Base-by-base conservation (phyloP, 2,113 vertebrate genomes). In the Ochotona princeps region DNA sequence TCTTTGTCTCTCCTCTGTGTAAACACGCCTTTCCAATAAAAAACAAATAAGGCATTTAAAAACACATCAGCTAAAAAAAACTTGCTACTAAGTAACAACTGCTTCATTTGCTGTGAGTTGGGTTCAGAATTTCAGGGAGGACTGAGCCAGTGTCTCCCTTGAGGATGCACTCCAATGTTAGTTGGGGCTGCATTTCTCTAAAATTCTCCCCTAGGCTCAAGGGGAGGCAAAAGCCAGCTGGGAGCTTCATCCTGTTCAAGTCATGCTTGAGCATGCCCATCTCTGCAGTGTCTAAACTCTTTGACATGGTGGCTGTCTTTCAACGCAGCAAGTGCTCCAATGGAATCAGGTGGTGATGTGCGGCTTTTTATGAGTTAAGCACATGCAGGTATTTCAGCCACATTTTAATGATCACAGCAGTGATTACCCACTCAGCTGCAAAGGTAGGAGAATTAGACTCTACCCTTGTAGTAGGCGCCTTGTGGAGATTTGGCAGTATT, bases 71-170 rank as follows among this genome's bases (percentile, higher is more conserved):
- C 38, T 44, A 44, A 44, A 44, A 44, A 21, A 32, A 8, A 89
- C 54, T 72, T 63, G 35, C 57, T 44, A 65, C 26, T 80, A 70
- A 87, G 67, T n/a, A 44, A 88, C 0, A 30, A 18, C 17, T 2
- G 14, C 38, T 66, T 54, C 54, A 69, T 69, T 57, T 83, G 17
- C 66, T 30, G 32, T 5, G 3, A 47, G 44, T 70, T 23, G 38
- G n/a, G 17, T 20, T 32, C 44, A 60, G 28, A 44, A 95, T 84
- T 88, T 93, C 70, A 89, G 81, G 65, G 78, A 73, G 8, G 26
- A 8, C 35, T 60, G 49, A 73, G 13, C 66, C 32, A 4, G 18
- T 1, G 9, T 76, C 10, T 69, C 26, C 66, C 35, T 1, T 30
- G 32, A n/a, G 38, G 15, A 6, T 26, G 3, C 32, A 81, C 38